Base-by-base conservation (phyloP, 2,797 vertebrate species). In the Tolypeutes matacus region DNA sequence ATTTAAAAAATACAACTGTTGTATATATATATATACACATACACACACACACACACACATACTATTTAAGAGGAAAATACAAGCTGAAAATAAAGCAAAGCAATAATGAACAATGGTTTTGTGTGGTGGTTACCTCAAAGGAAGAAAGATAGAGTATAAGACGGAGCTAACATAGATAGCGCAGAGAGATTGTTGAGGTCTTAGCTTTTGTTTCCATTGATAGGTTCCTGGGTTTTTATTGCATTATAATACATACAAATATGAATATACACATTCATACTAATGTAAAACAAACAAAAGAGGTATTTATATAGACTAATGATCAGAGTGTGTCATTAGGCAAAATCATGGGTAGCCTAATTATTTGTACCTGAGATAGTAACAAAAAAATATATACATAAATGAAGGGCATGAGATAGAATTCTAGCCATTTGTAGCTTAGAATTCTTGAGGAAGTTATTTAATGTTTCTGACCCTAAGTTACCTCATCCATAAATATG, bases 401-500 rank as follows among this genome's bases (percentile, higher is more conserved):
- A 69, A 83, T 49, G 2, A 56, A 72, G 13, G 8, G 20, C 31
- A 72, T 60, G 29, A 67, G 6, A 46, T 46, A 92, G n/a, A 77
- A 77, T 27, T 56, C 20, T 78, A 64, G n/a, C 2, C 20, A 82
- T 78, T 93, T 53, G 27, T 73, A 56, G 3, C 2, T 62, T 1
- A 1, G 2, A 83, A n/a, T 78, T 82, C 12, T n/a, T 64, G 31
- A 62, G 46, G 11, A 58, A 14, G 18, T 49, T 64, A 81, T 20
- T 81, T 84, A 88, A 85, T 82, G 91, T 5, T 92, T 90, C 75
- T 80, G 13, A 70, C 20, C 27, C n/a, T 39, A 60, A 65, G 56
- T 81, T 70, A 60, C 15, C 86, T 75, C 42, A 82, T 58, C 9
- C 17, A 36, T 64, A 91, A 42, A 27, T 65, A 53, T 25, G 21